These are phyloP conservation scores for Drosophila busckii DNA, from an alignment of 1,140 invertebrate genomes.

Conservation along the genomic window DNA sequence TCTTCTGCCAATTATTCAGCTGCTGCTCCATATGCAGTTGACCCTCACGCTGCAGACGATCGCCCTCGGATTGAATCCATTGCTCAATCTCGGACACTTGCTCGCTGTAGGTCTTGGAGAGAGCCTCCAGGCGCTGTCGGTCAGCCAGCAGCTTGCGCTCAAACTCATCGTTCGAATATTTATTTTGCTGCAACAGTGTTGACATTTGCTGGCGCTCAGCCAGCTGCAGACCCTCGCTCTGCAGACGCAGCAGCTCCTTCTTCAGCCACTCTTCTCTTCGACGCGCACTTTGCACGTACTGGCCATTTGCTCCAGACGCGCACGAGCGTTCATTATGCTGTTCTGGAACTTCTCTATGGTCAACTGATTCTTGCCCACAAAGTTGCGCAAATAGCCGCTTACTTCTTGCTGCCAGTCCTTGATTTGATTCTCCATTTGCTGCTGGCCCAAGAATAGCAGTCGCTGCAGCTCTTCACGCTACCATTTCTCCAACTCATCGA, in stretches of 20 bases:
- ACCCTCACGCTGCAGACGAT: slow-evolving; percentile 66
- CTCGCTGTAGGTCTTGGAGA: slow-evolving; percentile 64
- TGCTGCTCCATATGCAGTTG: slow-evolving; percentile 59
- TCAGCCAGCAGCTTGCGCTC: slow-evolving; percentile 61
- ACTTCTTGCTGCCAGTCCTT: slow-evolving; percentile 68
- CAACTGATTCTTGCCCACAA: slow-evolving; percentile 60
- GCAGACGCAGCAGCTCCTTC: slow-evolving; percentile 61
- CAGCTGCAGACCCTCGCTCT: slow-evolving; percentile 63
- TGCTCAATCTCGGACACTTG: slow-evolving; percentile 66
- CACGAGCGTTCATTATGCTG: slow-evolving; percentile 61
- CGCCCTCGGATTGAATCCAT: slow-evolving; percentile 69
- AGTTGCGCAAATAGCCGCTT: slow-evolving; percentile 47
- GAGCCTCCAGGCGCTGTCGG: slow-evolving; percentile 48
- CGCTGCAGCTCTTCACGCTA: slow-evolving; percentile 61
- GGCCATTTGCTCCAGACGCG: slow-evolving; percentile 56
- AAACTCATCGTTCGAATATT: slow-evolving; percentile 60
- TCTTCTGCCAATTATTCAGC: slow-evolving; percentile 72
- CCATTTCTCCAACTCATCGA: slow-evolving; percentile 75
- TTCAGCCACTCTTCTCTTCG: slow-evolving; percentile 69
- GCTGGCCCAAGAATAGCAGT: slow-evolving; percentile 50
- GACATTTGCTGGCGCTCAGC: slow-evolving; percentile 55
- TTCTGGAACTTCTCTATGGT: slow-evolving; percentile 71
- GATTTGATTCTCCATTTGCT: slow-evolving; percentile 57
- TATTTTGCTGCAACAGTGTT: slow-evolving; percentile 57
- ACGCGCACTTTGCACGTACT: slow-evolving; percentile 65